phyloP scores from a whole-genome alignment of 2,797 vertebrate genomes.

The Telmatherina bonti region DNA sequence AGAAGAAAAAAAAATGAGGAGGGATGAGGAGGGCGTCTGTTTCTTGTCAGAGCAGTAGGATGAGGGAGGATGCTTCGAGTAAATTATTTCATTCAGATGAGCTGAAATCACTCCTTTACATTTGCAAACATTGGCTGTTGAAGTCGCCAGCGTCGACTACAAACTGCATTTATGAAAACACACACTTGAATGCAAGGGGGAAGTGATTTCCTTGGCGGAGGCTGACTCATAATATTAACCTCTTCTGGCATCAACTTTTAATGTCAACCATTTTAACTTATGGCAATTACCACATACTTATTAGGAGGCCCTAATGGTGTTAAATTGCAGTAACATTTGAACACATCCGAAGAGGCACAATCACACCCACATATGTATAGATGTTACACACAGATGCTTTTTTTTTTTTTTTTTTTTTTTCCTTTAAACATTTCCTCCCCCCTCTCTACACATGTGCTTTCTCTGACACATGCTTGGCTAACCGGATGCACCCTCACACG shows the following conservation, averaged over 20 bases:
- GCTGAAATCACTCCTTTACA: conserved; percentile 62
- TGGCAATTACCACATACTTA: conserved; percentile 51
- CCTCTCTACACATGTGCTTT: conserved; percentile 36
- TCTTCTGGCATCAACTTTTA: conserved; percentile 60
- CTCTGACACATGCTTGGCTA: conserved; percentile 57
- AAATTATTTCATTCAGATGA: conserved; percentile 76
- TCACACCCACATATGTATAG: neutral
- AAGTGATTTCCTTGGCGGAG: conserved; percentile 51
- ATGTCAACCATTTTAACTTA: conserved; percentile 64
- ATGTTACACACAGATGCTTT: conserved; percentile 6
- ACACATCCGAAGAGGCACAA: neutral
- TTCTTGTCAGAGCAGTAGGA: conserved; percentile 67
- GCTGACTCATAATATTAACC: conserved; percentile 65
- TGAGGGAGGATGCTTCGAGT: conserved; percentile 68
- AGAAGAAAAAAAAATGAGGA: conserved; percentile 28
- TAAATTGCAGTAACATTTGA: conserved; percentile 14
- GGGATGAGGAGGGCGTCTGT: conserved; percentile 47
- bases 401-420: neutral
- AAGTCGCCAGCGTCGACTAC: conserved; percentile 38
- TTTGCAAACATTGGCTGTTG: conserved; percentile 68
- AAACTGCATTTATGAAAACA: conserved; percentile 42
- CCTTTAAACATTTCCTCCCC: neutral
- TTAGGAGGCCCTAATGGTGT: conserved; percentile 28
- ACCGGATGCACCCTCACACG: conserved; percentile 50
- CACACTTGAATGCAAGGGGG: conserved; percentile 34